phyloP scores from a whole-genome alignment of 2,888 invertebrate genomes.

The Rambutsinella grinnellia region DNA sequence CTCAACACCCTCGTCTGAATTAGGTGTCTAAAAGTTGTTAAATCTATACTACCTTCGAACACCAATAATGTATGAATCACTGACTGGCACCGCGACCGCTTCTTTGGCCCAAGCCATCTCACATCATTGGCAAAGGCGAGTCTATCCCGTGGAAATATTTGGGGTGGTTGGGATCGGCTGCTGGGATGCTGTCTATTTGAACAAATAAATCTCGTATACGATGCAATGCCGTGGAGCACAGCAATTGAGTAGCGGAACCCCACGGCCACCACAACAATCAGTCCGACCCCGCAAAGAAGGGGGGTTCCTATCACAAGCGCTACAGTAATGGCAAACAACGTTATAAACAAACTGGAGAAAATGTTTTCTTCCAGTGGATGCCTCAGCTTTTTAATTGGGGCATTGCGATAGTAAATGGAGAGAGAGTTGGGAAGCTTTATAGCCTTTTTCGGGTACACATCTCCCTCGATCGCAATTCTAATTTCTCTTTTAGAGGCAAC shows the following conservation, averaged over 20 bases:
- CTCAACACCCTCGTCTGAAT: conserved; percentile 70
- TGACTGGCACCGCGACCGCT: conserved; percentile 67
- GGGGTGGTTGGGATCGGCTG: conserved; percentile 58
- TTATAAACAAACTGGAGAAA: conserved; percentile 68
- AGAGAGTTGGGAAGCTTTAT: conserved; percentile 30
- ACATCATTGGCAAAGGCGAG: conserved; percentile 70
- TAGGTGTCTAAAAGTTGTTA: conserved; percentile 70
- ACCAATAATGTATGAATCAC: conserved; percentile 72
- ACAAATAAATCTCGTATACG: conserved; percentile 67
- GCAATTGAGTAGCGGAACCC: conserved; percentile 68
- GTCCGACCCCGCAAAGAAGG: conserved; percentile 67
- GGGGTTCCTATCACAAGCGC: conserved; percentile 71
- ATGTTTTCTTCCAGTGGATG: conserved; percentile 70
- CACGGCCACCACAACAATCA: conserved; percentile 67
- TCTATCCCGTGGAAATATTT: conserved; percentile 59
- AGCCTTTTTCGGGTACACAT: not conserved
- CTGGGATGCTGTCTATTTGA: conserved; percentile 63
- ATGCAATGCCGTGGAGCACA: conserved; percentile 67
- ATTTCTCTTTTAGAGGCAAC: not conserved
- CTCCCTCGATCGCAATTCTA: not conserved
- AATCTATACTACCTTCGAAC: conserved; percentile 71
- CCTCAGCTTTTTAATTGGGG: conserved; percentile 69
- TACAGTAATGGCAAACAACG: conserved; percentile 68
- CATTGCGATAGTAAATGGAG: conserved; percentile 67
- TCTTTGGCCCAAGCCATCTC: conserved; percentile 70